Conservation (phyloP, 2,113 vertebrate species). For the Eurypyga helias region DNA sequence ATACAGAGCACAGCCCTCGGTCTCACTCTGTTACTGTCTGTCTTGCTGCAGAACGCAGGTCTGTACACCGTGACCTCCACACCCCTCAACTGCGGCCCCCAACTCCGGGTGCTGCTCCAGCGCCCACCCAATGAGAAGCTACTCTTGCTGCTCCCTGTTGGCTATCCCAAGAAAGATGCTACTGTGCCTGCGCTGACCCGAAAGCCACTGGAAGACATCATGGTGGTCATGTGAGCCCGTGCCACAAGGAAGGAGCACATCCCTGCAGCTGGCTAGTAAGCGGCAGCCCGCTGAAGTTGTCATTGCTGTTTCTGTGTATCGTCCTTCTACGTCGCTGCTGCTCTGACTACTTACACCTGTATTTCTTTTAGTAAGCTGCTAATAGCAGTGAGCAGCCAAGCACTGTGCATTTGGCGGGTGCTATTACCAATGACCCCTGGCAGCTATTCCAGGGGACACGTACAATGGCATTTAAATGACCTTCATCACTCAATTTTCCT, state of each 20-base stretch:
- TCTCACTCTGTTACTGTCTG: not conserved
- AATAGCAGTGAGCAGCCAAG: not conserved
- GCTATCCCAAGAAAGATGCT: constrained; percentile 86
- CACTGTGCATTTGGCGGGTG: not conserved
- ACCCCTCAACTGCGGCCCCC: constrained; percentile 93
- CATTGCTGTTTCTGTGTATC: not conserved
- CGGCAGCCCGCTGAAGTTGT: not conserved
- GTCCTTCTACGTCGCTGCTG: not conserved
- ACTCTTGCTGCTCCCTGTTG: constrained; percentile 91
- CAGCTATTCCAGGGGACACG: not conserved
- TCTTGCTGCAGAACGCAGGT: constrained; percentile 84
- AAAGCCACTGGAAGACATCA: constrained; percentile 86
- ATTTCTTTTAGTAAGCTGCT: not conserved
- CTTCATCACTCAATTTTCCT: not conserved
- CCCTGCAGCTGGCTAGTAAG: not conserved
- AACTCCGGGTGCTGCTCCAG: constrained; percentile 84
- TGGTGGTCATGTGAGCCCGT: constrained; percentile 80
- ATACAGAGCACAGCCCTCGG: not conserved
- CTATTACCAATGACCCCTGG: not conserved
- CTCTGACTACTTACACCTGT: not conserved
- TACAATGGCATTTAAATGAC: not conserved
- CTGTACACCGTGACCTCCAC: constrained; percentile 93
- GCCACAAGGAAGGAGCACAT: not conserved
- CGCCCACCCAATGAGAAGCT: constrained; percentile 92
- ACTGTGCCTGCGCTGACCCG: constrained; percentile 86